These are phyloP conservation scores for Aphaenogaster ashmeadi DNA, from an alignment of 1,140 invertebrate genomes.

Conservation along the genomic window DNA sequence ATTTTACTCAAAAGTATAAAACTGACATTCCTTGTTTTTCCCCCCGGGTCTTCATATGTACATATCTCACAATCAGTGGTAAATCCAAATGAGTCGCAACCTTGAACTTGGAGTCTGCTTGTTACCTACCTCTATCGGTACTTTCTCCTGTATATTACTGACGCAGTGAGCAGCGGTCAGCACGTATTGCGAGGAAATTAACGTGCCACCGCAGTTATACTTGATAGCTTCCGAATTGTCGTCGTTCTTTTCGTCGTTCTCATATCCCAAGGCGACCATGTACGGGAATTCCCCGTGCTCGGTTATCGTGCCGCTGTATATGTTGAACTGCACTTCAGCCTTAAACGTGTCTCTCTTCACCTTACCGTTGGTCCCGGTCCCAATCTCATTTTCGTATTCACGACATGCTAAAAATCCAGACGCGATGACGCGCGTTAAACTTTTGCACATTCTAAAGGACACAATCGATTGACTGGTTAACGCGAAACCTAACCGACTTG, in stretches of 20 bases:
- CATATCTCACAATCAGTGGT: too few species aligned
- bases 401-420: slow-evolving; percentile 78
- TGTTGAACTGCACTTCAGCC: slow-evolving; percentile 74
- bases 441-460: neutral
- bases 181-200: slow-evolving; percentile 92
- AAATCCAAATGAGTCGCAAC: neutral
- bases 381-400: slow-evolving; percentile 79
- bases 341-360: neutral
- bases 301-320: slow-evolving; percentile 70
- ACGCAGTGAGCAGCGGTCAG: slow-evolving; percentile 95
- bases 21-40: too few species aligned
- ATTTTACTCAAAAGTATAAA: too few species aligned
- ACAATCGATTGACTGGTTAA: neutral
- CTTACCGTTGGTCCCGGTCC: neutral
- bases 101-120: slow-evolving; percentile 45
- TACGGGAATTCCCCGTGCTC: slow-evolving; percentile 81
- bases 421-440: neutral
- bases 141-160: slow-evolving; percentile 76
- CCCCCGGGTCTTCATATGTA: too few species aligned
- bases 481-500: neutral
- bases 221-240: slow-evolving; percentile 72
- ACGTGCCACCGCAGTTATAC: slow-evolving; percentile 93
- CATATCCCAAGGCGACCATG: slow-evolving; percentile 81
- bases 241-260: slow-evolving; percentile 8
- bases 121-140: slow-evolving; percentile 78